Conservation (phyloP, 2,113 vertebrate genomes). For the Cettia cetti region DNA sequence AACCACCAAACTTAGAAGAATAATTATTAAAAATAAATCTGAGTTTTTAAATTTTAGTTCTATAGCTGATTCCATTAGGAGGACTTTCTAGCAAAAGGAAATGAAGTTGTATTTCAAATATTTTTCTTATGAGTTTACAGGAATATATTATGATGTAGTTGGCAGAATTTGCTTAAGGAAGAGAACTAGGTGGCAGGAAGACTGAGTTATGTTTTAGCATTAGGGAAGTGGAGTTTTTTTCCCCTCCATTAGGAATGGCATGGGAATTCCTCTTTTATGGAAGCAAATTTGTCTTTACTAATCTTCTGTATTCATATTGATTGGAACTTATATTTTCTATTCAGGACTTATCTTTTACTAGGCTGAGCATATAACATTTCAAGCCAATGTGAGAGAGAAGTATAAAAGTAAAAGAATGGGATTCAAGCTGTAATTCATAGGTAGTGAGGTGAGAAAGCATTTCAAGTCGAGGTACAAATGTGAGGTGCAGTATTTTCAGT, state of each 20-base stretch:
- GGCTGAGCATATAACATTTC: neutral
- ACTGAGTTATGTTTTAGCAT: neutral
- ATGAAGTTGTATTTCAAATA: neutral
- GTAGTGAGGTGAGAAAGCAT: neutral
- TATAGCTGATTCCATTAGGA: neutral
- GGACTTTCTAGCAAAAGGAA: neutral
- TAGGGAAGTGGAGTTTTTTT: neutral
- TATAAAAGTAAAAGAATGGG: neutral
- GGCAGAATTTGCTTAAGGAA: neutral
- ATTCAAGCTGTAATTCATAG: neutral
- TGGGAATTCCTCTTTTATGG: neutral
- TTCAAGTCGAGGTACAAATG: neutral
- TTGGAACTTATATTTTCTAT: neutral
- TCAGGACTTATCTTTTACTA: neutral
- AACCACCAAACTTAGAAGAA: neutral
- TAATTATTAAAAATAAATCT: neutral
- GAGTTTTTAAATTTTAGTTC: neutral
- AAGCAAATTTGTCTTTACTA: neutral
- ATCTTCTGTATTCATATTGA: neutral
- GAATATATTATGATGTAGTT: neutral
- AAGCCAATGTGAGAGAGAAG: neutral
- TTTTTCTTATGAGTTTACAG: neutral
- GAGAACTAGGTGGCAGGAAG: neutral
- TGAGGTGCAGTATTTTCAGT: neutral
- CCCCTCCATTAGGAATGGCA: neutral